Conservation (phyloP, 2,113 vertebrate species). For the Phyllostomus hastatus region DNA sequence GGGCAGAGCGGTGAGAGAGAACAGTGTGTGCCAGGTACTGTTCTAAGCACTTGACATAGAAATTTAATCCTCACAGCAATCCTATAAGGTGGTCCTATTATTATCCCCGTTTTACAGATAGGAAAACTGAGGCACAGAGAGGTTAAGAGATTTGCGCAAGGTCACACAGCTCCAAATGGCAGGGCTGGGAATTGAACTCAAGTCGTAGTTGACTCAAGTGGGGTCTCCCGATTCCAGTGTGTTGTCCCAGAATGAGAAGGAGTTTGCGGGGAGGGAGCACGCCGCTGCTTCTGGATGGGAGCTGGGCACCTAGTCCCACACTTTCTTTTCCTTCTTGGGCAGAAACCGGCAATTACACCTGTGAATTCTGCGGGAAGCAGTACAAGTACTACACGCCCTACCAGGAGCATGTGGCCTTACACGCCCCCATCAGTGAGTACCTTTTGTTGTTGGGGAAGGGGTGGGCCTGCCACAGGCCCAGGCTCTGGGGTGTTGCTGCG, state of each 20-base stretch:
- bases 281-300: not conserved
- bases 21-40: slow-evolving; percentile 58
- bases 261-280: not conserved
- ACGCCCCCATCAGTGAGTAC: slow-evolving; percentile 96
- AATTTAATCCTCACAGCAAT: slow-evolving; percentile 54
- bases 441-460: not conserved
- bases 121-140: slow-evolving; percentile 33
- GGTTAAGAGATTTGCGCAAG: slow-evolving; percentile 36
- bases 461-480: no score
- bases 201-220: not conserved
- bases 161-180: not conserved
- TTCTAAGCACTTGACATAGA: slow-evolving; percentile 40
- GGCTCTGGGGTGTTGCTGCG: not conserved
- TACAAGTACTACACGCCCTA: slow-evolving; percentile 99
- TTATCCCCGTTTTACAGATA: not conserved
- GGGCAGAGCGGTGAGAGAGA: not conserved
- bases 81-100: not conserved
- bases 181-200: not conserved
- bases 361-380: slow-evolving; percentile 98
- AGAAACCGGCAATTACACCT: slow-evolving; percentile 98
- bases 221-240: not conserved
- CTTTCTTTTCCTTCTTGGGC: slow-evolving; percentile 60
- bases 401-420: slow-evolving; percentile 98
- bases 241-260: not conserved
- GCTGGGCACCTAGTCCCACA: not conserved